Evolutionary conservation across 2,113 vertebrate genomes (phyloP), one percentile per base, ranked within the genome.

Genomic region (Phylloscopus whistleri): DNA sequence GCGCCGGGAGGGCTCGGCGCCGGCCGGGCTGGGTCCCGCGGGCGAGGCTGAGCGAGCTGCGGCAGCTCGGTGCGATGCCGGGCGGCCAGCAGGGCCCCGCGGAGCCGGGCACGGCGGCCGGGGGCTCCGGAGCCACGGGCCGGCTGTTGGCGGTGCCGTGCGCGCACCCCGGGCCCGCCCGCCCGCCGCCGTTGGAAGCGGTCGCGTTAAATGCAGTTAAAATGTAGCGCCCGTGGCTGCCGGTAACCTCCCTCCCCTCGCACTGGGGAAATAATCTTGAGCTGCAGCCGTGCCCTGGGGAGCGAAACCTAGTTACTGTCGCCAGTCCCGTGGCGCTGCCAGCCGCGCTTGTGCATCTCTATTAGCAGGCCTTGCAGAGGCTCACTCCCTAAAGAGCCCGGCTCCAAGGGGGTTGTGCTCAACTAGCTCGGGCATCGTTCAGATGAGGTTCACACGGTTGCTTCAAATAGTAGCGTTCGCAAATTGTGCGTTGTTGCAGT

Each of bases 401-500:
- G 26, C 11, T 27, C 39, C 9, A 0, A 2, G 28, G 16, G 44
- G 19, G 10, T 0, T 53, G 30, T 41, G 31, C 28, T 49, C 24
- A 5, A 3, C 2, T 2, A 11, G 4, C 46, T 30, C 2, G 2
- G 7, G 5, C n/a, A 0, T 53, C 27, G 5, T 8, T 39, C 62
- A 0, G 8, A 14, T 6, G 33, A 52, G 43, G 26, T 28, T 19
- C 64, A 18, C 73, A 2, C 15, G 0, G 12, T 14, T 41, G 15
- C 20, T 41, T 64, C 62, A 6, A 60, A 15, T 8, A 18, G 26
- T 1, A 7, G 16, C 21, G 21, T 35, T 59, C 3, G 0, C 27
- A 14, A 26, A 10, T 2, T 0, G 10, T 28, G 3, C 9, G 12
- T 33, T 33, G 2, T 0, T 30, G 49, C 15, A 37, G 8, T 3